phyloP scores from a whole-genome alignment of 2,797 vertebrate genomes.

The Sebastes trivittatus region DNA sequence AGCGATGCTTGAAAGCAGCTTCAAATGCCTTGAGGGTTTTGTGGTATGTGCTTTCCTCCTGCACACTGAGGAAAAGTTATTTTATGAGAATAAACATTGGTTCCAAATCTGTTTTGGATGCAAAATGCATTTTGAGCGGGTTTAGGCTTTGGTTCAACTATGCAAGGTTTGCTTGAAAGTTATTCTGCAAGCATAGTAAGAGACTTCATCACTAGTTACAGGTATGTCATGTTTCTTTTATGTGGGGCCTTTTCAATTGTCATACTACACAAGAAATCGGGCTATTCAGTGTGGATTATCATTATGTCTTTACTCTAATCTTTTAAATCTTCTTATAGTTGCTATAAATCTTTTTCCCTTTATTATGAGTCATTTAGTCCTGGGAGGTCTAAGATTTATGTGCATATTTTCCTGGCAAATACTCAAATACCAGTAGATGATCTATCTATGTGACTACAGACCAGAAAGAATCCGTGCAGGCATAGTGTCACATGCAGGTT shows the following conservation, averaged over 20 bases:
- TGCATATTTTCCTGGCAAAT: neutral
- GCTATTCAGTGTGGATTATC: neutral
- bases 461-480: conserved; percentile 21
- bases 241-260: neutral
- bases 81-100: conserved; percentile 50
- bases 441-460: conserved; percentile 6
- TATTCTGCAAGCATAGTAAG: conserved; percentile 6
- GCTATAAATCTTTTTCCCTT: neutral
- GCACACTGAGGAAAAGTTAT: conserved; percentile 24
- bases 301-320: neutral
- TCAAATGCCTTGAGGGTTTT: conserved; percentile 47
- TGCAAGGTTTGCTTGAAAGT: conserved; percentile 26
- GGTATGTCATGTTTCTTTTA: neutral
- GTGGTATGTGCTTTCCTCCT: conserved; percentile 24
- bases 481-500: conserved; percentile 38
- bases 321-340: neutral
- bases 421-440: neutral
- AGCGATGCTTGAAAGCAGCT: conserved; percentile 40
- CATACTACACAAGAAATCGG: neutral
- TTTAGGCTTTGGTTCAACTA: conserved; percentile 49
- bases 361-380: neutral
- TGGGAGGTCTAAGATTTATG: neutral
- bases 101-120: conserved; percentile 60
- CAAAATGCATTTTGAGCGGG: conserved; percentile 26
- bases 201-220: conserved; percentile 1